Evolutionary conservation across 2,797 vertebrate genomes (phyloP), one percentile per base, ranked within the genome.

Genomic region (Phrynocephalus guinanensis): DNA sequence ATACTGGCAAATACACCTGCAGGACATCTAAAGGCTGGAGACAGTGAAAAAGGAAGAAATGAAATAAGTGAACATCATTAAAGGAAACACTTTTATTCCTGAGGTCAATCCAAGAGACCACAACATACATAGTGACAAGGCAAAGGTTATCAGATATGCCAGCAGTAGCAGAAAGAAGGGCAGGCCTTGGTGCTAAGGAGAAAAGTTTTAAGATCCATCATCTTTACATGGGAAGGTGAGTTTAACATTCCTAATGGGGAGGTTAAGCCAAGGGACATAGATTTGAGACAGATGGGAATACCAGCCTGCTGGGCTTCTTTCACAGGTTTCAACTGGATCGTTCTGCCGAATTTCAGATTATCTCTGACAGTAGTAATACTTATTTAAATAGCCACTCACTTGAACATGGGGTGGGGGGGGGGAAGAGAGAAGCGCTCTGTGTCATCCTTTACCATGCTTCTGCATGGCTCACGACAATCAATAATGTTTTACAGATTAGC

Each of bases 381-480:
- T 86, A 72, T 77, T 79, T 87, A 89, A 92, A 93, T 89, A 87
- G 86, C 91, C 44, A 26, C n/a, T 77, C 16, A 87, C 90, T 81
- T 44, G 38, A 44, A 44, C 38, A 44, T 44, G 38, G 38, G 90
- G 92, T 92, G 90, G 93, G 90, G 90, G 91, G 93, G 90, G 93
- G 90, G 92, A 90, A 13, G 18, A 3, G 60, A 18, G 6, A 73
- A 73, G 33, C 5, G 38, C 92, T 88, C 88, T 89, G 88, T 89
- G 82, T 90, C 89, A 91, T 86, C 85, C 90, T 94, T 95, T 92
- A 88, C 91, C 48, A 48, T 75, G 24, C 5, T 13, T 26, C 52
- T 94, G 81, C 81, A 88, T 91, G 92, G 90, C 70, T 89, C 87
- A 84, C 86, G 90, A 87, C 91, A 93, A 93, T 95, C 95, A 95